Evolutionary conservation across 2,113 vertebrate genomes (phyloP).

Genomic region (Heterocephalus glaber): DNA sequence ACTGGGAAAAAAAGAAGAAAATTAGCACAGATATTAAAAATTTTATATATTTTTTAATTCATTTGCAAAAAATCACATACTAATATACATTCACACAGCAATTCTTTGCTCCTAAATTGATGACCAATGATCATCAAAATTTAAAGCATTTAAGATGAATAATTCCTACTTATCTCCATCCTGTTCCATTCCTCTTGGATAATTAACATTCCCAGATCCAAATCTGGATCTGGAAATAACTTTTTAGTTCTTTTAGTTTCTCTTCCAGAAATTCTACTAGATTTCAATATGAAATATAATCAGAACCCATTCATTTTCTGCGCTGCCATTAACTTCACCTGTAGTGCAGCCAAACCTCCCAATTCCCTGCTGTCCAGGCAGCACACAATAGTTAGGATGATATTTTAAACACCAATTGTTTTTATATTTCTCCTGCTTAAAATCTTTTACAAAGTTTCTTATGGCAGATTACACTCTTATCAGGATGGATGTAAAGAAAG

Average conservation of each 20-base stretch:
- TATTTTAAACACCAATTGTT: neutral
- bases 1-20: neutral
- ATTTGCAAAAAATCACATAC: neutral
- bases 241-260: neutral
- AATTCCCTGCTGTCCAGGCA: neutral
- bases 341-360: neutral
- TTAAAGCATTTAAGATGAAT: neutral
- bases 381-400: neutral
- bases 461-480: neutral
- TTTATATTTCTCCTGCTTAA: neutral
- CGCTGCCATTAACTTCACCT: neutral
- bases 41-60: neutral
- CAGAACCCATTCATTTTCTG: neutral
- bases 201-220: neutral
- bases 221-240: neutral
- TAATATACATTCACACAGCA: neutral
- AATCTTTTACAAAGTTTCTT: neutral
- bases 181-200: neutral
- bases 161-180: neutral
- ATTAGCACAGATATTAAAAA: neutral
- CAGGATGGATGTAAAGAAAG: neutral
- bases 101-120: neutral
- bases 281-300: neutral
- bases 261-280: neutral
- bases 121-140: neutral